phyloP scores from a whole-genome alignment of 2,888 invertebrate genomes.

The Drosophila parthenogenetica region DNA sequence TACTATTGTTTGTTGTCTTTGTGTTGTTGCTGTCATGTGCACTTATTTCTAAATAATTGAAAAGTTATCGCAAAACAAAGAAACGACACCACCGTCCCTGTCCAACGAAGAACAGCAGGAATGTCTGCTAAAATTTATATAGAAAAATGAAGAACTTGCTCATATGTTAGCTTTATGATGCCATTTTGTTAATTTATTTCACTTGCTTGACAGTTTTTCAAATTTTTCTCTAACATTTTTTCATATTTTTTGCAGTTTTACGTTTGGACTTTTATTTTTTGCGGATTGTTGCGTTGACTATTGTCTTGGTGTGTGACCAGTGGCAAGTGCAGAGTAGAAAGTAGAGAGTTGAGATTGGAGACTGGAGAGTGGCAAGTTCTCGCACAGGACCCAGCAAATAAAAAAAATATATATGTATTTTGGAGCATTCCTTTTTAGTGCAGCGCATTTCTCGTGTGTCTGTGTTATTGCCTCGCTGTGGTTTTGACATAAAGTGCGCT shows the following conservation, averaged over 20 bases:
- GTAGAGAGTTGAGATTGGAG: neutral
- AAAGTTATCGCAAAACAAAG: conserved; percentile 64
- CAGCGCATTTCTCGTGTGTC: conserved; percentile 41
- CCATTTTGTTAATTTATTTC: conserved; percentile 79
- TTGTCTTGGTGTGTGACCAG: conserved; percentile 52
- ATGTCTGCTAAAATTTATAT: conserved; percentile 35
- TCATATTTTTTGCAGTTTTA: conserved; percentile 15
- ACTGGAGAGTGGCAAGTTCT: conserved; percentile 21
- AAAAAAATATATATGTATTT: conserved; percentile 29
- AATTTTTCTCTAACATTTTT: conserved; percentile 29
- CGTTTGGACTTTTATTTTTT: conserved; percentile 35
- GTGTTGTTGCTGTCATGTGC: conserved; percentile 65
- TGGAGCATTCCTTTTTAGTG: conserved; percentile 56
- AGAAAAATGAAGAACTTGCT: conserved; percentile 69
- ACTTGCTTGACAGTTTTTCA: conserved; percentile 75
- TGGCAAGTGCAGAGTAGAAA: conserved; percentile 18
- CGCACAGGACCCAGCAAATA: conserved; percentile 23
- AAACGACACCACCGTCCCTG: conserved; percentile 15
- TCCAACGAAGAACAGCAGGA: conserved; percentile 16
- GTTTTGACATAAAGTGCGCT: conserved; percentile 80
- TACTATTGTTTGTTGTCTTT: conserved; percentile 34
- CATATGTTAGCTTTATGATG: conserved; percentile 76
- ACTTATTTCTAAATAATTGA: conserved; percentile 78
- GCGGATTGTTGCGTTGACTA: conserved; percentile 37
- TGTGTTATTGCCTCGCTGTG: conserved; percentile 65